A percentile compares a stretch with the other conserved stretches of the same genome.
phyloP scores from a whole-genome alignment of 2,888 invertebrate genomes.

The Lumbricus terrestris region DNA sequence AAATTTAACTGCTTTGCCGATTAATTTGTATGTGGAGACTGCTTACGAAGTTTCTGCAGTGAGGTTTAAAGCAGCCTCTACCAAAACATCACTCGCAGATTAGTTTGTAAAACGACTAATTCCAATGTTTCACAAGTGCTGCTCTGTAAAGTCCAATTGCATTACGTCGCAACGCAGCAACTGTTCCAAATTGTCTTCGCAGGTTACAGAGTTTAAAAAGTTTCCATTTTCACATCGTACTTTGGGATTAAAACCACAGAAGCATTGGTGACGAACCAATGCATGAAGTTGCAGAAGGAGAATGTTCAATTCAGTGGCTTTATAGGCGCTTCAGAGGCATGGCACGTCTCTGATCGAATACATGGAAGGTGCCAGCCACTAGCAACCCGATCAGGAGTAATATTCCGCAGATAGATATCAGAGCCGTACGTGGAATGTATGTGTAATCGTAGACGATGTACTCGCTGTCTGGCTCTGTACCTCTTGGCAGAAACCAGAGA shows the following conservation, averaged over 20 bases:
- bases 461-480: slow-evolving; percentile 10
- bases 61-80: neutral
- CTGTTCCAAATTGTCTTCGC: neutral
- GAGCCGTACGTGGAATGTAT: slow-evolving; percentile 30
- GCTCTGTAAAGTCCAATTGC: neutral
- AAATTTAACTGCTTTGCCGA: neutral
- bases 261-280: neutral
- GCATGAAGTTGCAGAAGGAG: neutral
- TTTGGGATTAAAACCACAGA: neutral
- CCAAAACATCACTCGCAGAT: neutral
- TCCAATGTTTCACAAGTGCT: neutral
- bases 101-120: neutral
- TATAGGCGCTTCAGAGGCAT: slow-evolving; percentile 19
- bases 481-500: slow-evolving; percentile 38
- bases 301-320: neutral
- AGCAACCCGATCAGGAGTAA: slow-evolving; percentile 30
- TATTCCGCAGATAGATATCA: slow-evolving; percentile 35
- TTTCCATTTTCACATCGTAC: neutral
- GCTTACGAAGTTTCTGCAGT: neutral
- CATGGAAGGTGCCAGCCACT: slow-evolving; percentile 23
- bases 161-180: neutral
- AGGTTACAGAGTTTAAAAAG: neutral
- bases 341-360: slow-evolving; percentile 34
- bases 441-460: slow-evolving; percentile 32
- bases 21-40: neutral